Evolutionary conservation across 2,113 vertebrate species (phyloP), one percentile per base, ranked within the genome.

Genomic region (Cepphus grylle): DNA sequence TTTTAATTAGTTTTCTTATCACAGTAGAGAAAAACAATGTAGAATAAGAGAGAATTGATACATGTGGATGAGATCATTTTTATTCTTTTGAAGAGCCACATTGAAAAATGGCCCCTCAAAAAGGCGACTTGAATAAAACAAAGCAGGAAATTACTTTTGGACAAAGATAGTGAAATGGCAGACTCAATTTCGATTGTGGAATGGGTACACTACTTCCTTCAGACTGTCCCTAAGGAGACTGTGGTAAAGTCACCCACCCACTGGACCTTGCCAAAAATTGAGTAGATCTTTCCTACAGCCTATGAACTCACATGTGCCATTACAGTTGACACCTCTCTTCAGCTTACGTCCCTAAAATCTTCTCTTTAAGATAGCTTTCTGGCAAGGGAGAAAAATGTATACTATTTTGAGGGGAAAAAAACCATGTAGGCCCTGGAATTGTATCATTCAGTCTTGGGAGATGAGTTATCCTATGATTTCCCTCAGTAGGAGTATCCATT

Each of bases 1-100:
- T 49, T 95, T 92, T 47, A 79, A 69, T 92, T 91, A 70, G 16
- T 53, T 94, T 70, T 78, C 55, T 84, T 86, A 58, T 73, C 67
- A 86, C 50, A 81, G 13, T 6, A 65, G 30, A 65, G 45, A 61
- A 88, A 93, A 95, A 69, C 65, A 73, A 36, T 23, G 23, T 65
- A 50, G 55, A 69, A 86, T 74, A 90, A 32, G 52, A 74, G 27
- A 72, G 40, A 50, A 47, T 5, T 87, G 23, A 7, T 91, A 23
- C 13, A 50, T 22, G 2, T 17, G 6, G 29, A n/a, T 7, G 23
- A 66, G 40, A 40, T 55, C 0, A 36, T 38, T 59, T 42, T 69
- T 43, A 22, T 66, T 76, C 29, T 72, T 95, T 82, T 25, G 29
- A 76, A 80, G 32, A 0, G 1, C 8, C 27, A 52, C 43, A 50